These are phyloP conservation scores for Catocala nupta DNA, from an alignment of 2,888 invertebrate species.

Conservation along the genomic window DNA sequence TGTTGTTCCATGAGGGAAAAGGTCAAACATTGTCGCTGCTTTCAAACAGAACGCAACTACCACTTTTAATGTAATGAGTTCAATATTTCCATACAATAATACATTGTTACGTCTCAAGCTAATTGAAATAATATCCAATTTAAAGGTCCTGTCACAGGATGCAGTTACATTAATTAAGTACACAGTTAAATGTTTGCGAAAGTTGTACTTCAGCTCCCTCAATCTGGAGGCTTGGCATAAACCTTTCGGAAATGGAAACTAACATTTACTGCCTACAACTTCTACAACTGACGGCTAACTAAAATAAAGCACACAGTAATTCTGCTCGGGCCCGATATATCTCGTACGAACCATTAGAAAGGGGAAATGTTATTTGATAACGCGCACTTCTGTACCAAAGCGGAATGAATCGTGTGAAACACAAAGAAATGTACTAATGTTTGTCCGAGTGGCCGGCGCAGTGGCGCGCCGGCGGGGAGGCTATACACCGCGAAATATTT, in stretches of 20 bases:
- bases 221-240: slow-evolving; percentile 25
- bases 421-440: slow-evolving; percentile 81
- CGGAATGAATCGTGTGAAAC: slow-evolving; percentile 72
- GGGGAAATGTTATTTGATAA: slow-evolving; percentile 37
- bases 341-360: slow-evolving; percentile 27
- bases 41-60: slow-evolving; percentile 64
- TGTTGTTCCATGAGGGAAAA: slow-evolving; percentile 61
- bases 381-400: slow-evolving; percentile 34
- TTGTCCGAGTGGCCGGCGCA: slow-evolving; percentile 61
- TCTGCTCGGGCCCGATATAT: slow-evolving; percentile 30
- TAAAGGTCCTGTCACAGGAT: slow-evolving; percentile 56
- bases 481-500: slow-evolving; percentile 81
- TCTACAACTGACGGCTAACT: slow-evolving; percentile 6
- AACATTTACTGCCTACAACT: slow-evolving; percentile 11
- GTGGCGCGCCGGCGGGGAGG: slow-evolving; percentile 53
- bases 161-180: slow-evolving; percentile 48
- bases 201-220: slow-evolving; percentile 30
- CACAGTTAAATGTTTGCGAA: slow-evolving; percentile 31
- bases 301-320: slow-evolving; percentile 22
- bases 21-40: slow-evolving; percentile 70
- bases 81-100: slow-evolving; percentile 84
- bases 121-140: slow-evolving; percentile 75
- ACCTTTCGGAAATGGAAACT: slow-evolving; percentile 29
- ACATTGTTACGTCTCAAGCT: slow-evolving; percentile 75
- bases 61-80: slow-evolving; percentile 72